phyloP scores from a whole-genome alignment of 2,797 vertebrate genomes.

The Lacerta agilis region DNA sequence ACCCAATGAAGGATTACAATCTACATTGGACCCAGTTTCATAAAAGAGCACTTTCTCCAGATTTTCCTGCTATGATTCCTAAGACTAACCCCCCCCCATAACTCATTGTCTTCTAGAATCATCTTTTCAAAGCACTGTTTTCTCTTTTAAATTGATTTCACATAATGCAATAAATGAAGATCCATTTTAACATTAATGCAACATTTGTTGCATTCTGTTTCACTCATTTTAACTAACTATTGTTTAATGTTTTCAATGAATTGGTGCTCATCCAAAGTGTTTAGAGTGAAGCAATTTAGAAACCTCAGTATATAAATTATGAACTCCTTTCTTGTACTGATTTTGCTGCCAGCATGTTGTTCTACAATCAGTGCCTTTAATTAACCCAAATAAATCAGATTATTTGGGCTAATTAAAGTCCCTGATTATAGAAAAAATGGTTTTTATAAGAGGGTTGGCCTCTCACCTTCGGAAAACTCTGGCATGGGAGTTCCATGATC shows the following conservation, averaged over 20 bases:
- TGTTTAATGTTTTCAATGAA: not conserved
- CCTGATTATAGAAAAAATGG: not conserved
- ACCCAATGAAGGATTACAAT: not conserved
- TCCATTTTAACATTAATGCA: not conserved
- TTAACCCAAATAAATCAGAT: not conserved
- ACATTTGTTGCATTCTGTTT: not conserved
- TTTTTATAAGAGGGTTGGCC: not conserved
- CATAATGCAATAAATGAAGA: not conserved
- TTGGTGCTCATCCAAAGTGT: not conserved
- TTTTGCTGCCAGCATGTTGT: not conserved
- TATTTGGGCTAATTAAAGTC: not conserved
- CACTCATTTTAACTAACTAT: not conserved
- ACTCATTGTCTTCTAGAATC: not conserved
- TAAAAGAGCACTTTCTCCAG: not conserved
- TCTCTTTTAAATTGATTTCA: not conserved
- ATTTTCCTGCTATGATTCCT: not conserved
- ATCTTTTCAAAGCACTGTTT: not conserved
- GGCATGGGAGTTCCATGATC: not conserved
- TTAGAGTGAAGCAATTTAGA: not conserved
- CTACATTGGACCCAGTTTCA: not conserved
- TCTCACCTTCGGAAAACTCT: not conserved
- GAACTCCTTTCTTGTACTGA: not conserved
- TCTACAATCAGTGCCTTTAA: not conserved
- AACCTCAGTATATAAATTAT: not conserved
- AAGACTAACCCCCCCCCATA: not conserved